phyloP scores from a whole-genome alignment of 2,888 invertebrate species.

The Norana najaformis region DNA sequence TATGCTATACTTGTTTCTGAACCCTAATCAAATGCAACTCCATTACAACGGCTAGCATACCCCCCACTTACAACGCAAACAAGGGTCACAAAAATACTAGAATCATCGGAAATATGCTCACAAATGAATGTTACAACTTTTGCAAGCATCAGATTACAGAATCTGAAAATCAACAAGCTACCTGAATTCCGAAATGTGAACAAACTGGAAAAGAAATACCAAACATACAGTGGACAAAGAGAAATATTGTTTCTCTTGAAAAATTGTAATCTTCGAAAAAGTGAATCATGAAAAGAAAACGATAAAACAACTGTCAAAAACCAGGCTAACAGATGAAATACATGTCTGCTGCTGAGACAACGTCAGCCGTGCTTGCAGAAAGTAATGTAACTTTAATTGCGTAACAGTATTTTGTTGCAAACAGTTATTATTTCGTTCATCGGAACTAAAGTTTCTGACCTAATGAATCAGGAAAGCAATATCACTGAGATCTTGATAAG shows the following conservation, averaged over 20 bases:
- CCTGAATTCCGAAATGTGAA: background rate
- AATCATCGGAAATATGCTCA: background rate
- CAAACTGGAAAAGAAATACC: background rate
- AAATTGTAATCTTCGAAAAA: too few species aligned
- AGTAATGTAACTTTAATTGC: background rate
- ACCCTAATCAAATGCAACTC: background rate
- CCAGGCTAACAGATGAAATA: background rate
- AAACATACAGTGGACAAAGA: background rate
- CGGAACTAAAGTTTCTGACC: background rate
- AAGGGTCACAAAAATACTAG: background rate
- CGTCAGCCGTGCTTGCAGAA: background rate
- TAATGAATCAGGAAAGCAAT: background rate
- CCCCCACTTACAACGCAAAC: background rate
- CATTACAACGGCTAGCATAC: background rate
- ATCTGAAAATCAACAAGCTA: background rate
- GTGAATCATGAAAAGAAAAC: background rate
- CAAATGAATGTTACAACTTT: too few species aligned
- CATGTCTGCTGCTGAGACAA: too few species aligned
- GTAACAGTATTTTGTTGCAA: background rate
- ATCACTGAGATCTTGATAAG: background rate
- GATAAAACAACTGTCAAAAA: background rate
- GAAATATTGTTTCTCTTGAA: too few species aligned
- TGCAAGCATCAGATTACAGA: background rate
- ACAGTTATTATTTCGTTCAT: background rate
- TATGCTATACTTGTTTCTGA: too few species aligned